These are phyloP conservation scores for Drosophila imparisetae DNA, from an alignment of 2,888 invertebrate genomes.

Conservation along the genomic window DNA sequence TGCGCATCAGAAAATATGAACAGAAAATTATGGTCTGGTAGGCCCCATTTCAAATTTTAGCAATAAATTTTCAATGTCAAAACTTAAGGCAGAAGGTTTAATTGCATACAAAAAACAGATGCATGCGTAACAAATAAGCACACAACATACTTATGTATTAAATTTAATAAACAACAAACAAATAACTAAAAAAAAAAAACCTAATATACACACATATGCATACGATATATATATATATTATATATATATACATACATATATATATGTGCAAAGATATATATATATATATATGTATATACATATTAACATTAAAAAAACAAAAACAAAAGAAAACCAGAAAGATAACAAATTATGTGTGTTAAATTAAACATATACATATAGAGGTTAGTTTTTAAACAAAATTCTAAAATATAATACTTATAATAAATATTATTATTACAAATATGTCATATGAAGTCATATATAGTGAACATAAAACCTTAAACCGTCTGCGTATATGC, in stretches of 20 bases:
- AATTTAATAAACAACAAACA: constrained; percentile 55
- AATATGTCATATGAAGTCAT: constrained; percentile 65
- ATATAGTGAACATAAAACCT: constrained; percentile 58
- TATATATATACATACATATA: constrained; percentile 23
- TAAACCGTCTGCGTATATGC: constrained; percentile 47
- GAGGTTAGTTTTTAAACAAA: constrained; percentile 58
- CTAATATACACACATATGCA: constrained; percentile 39
- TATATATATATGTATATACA: constrained; percentile 12
- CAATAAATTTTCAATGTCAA: constrained; percentile 57
- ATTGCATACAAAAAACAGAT: constrained; percentile 38
- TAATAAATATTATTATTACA: constrained; percentile 37
- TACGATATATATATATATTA: constrained; percentile 29
- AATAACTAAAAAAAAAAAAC: constrained; percentile 27
- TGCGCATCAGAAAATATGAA: constrained; percentile 14
- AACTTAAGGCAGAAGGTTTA: constrained; percentile 48
- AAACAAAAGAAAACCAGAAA: constrained; percentile 9
- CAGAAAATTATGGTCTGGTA: constrained; percentile 27
- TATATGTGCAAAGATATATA: constrained; percentile 6
- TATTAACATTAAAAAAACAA: constrained; percentile 28
- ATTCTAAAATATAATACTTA: constrained; percentile 65
- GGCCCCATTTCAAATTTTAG: constrained; percentile 56
- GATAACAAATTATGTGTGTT: constrained; percentile 47
- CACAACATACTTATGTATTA: constrained; percentile 75
- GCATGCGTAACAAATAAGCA: constrained; percentile 57
- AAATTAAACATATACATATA: constrained; percentile 54